These are phyloP conservation scores for Elephas maximus DNA, from an alignment of 2,113 vertebrate genomes.

Conservation along the genomic window DNA sequence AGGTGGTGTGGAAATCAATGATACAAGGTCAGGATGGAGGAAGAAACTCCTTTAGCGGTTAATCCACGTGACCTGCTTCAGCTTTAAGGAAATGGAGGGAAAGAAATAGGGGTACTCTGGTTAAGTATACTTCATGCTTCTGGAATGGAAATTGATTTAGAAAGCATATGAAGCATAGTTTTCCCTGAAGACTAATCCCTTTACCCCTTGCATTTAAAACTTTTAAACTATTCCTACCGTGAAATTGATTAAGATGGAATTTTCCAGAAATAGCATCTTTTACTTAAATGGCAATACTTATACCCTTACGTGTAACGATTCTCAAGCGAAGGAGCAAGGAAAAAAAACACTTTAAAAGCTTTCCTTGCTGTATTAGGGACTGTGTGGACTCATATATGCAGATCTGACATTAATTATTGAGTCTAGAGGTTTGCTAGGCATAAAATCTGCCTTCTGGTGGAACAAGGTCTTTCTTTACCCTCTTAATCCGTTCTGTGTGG, in stretches of 20 bases:
- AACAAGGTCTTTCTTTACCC: neutral
- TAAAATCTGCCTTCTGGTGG: neutral
- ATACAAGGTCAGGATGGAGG: neutral
- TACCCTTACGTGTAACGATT: neutral
- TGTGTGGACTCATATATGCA: no score
- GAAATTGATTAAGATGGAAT: conserved; percentile 29
- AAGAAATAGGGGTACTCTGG: neutral
- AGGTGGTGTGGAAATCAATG: no score
- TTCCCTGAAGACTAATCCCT: neutral
- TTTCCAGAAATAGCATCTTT: conserved; percentile 48
- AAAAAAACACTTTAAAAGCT: neutral
- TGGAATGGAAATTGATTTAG: conserved; percentile 1
- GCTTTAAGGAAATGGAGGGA: neutral
- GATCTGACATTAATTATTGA: neutral
- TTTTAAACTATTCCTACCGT: neutral
- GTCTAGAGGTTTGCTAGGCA: neutral
- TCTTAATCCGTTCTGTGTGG: neutral
- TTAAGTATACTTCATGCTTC: neutral
- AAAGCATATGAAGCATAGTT: conserved; percentile 20
- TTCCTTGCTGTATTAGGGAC: neutral
- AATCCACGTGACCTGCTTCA: neutral
- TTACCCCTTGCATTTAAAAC: conserved; percentile 44
- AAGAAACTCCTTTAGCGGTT: neutral
- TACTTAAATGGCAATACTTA: conserved; percentile 7
- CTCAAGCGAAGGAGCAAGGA: neutral